phyloP scores from a whole-genome alignment of 2,797 vertebrate genomes.

The Hypotaenidia philippensis region DNA sequence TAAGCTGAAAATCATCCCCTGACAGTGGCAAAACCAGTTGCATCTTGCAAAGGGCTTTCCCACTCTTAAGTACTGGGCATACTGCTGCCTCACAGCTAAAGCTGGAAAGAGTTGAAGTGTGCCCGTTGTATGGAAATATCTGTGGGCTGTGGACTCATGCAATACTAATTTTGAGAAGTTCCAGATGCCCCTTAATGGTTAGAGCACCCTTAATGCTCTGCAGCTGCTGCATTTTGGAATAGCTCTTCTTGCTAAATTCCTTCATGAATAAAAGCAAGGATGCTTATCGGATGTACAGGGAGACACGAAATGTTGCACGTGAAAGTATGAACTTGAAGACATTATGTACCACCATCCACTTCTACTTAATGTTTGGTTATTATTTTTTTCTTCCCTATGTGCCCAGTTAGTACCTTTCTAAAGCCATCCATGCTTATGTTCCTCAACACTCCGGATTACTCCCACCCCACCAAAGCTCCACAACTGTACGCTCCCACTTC shows the following conservation, averaged over 20 bases:
- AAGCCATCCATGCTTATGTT: not conserved
- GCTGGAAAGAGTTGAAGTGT: conserved; percentile 44
- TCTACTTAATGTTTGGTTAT: not conserved
- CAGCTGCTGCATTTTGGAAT: conserved; percentile 42
- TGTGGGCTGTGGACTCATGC: conserved; percentile 16
- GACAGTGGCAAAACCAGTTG: not conserved
- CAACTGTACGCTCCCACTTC: not conserved
- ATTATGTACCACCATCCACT: not conserved
- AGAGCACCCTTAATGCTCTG: conserved; percentile 31
- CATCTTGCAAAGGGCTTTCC: not conserved
- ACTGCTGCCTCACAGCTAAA: not conserved
- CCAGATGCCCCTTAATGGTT: conserved; percentile 58
- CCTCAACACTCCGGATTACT: not conserved
- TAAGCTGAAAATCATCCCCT: not conserved
- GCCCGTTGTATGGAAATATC: conserved; percentile 58
- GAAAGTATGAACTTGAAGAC: not conserved
- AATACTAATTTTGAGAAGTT: conserved; percentile 57
- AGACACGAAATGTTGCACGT: not conserved
- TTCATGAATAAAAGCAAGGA: conserved; percentile 11
- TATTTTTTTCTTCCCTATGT: not conserved
- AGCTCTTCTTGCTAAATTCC: not conserved
- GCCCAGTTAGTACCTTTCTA: not conserved
- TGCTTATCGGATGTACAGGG: not conserved
- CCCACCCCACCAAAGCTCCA: not conserved
- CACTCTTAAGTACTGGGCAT: not conserved